Conservation (phyloP, 2,797 vertebrate genomes). For the Cyclura pinguis region DNA sequence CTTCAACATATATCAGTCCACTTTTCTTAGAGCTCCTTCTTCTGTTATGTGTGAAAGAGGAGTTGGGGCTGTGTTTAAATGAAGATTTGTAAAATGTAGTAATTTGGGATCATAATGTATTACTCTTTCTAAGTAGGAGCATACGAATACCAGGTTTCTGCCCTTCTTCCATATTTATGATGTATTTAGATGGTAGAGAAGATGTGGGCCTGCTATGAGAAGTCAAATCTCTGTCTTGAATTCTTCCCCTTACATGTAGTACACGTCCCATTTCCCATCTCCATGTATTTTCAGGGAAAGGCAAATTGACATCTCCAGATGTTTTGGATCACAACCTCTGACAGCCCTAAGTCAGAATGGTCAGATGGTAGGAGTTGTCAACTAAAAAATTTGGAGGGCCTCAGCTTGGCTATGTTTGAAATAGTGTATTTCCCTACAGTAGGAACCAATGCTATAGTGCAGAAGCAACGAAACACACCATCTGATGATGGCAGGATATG, state of each 20-base stretch:
- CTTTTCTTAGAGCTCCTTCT: neutral
- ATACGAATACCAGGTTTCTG: neutral
- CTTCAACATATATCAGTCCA: neutral
- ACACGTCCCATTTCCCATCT: neutral
- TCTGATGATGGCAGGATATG: neutral
- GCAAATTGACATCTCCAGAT: neutral
- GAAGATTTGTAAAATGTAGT: constrained; percentile 1
- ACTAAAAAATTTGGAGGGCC: neutral
- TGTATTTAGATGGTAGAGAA: neutral
- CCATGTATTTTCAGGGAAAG: neutral
- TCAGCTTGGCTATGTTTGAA: neutral
- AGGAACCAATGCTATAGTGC: neutral
- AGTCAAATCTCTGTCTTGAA: neutral
- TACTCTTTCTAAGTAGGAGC: neutral
- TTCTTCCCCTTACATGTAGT: neutral
- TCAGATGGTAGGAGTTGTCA: neutral
- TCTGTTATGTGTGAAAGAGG: neutral
- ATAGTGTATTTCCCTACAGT: neutral
- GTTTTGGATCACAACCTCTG: neutral
- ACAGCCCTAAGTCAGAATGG: neutral
- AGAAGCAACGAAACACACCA: neutral
- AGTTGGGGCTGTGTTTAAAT: neutral
- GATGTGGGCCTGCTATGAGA: neutral
- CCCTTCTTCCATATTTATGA: neutral
- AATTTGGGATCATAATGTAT: neutral